Evolutionary conservation across 2,113 vertebrate genomes (phyloP).

Genomic region (Psittacula cyanocephala): DNA sequence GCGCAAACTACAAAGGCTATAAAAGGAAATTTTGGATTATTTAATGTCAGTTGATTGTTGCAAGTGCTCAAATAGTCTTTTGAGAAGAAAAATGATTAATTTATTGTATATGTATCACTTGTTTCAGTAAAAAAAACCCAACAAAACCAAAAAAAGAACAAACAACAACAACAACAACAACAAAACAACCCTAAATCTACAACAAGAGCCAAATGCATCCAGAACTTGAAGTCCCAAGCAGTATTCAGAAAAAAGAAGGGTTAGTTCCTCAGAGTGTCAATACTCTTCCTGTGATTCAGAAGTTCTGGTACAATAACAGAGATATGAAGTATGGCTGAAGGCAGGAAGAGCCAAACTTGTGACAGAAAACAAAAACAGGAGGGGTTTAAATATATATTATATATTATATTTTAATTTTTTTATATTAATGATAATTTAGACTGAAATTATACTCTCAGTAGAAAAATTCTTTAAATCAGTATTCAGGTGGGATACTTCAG

Average conservation of each 20-base stretch:
- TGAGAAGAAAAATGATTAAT: not conserved
- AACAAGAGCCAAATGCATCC: not conserved
- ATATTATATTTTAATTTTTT: not conserved
- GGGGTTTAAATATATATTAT: not conserved
- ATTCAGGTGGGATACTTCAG: not conserved
- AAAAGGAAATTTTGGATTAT: not conserved
- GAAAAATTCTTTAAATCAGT: not conserved
- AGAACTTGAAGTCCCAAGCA: not conserved
- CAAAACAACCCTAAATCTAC: not conserved
- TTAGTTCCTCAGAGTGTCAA: not conserved
- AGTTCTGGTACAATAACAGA: not conserved
- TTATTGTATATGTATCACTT: not conserved
- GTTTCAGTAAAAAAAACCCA: not conserved
- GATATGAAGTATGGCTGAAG: not conserved
- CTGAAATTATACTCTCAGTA: not conserved
- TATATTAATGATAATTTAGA: not conserved
- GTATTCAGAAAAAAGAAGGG: not conserved
- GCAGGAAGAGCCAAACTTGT: not conserved
- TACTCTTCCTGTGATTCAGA: not conserved
- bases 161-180: accelerated
- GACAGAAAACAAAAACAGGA: not conserved
- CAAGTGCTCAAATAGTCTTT: not conserved
- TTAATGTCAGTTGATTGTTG: not conserved
- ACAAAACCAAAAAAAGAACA: not conserved
- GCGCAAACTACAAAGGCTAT: not conserved